Base-by-base conservation (phyloP, 2,888 invertebrate genomes). In the Tolmerus cingulatus region DNA sequence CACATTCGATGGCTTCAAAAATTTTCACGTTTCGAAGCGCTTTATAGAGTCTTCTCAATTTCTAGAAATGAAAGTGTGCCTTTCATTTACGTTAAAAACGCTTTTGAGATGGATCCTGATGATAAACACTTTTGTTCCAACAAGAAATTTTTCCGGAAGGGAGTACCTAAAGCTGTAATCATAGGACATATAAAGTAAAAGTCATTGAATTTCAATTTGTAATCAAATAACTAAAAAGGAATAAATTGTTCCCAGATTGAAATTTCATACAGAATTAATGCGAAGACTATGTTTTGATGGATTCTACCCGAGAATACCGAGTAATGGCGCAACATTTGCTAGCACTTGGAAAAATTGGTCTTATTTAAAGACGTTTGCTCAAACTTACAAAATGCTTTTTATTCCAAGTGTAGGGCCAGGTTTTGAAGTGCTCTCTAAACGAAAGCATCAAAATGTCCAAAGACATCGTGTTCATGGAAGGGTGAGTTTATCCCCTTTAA, bases 321-420 rank as follows among this genome's bases (percentile, higher is more conserved):
- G 94, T 76, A 95, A 95, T 91, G 95, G 95, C 0, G 95, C 95
- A 88, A 94, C 94, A 37, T 95, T 94, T 90, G 95, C 95, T 4
- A 95, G 95, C 88, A 94, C 94, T 1, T 94, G 94, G 94, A 94
- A 94, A 90, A 94, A 94, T 90, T 94, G 94, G 94, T 92, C 92
- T 88, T 93, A 93, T 90, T 90, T 94, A 14, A 93, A 92, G 90
- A 94, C 93, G 79, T 95, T 94, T 90, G 94, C 95, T 0, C 90
- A 92, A 51, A 94, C 94, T 88, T 94, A 94, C 89, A 93, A 93
- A 87, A 92, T 95, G 89, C 89, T 95, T 5, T 96, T 96, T 90
- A 93, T 95, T 87, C 96, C 96, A 14, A 95, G 95, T 23, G 94
- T 96, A 9, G 95, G 95, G 0, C 96, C 96, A 1, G 96, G 96